A percentile compares a stretch with the other conserved stretches of the same genome.
Evolutionary conservation across 2,797 vertebrate species (phyloP).

Genomic region (Hydrophis major): DNA sequence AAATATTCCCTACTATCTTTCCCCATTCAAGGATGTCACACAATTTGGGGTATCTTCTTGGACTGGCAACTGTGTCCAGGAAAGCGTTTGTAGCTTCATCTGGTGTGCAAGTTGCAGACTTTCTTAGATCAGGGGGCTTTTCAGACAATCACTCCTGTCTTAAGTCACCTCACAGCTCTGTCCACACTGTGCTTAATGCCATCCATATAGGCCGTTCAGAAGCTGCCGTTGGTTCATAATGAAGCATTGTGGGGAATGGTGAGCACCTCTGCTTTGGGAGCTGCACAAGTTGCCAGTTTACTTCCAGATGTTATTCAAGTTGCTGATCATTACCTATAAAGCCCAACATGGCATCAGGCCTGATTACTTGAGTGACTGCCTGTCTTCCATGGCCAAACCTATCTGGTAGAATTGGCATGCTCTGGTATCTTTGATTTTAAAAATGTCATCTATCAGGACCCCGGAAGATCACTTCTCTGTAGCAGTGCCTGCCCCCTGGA

Average conservation of each 20-base stretch:
- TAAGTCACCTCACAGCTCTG: neutral
- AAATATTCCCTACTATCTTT: neutral
- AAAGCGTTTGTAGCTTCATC: neutral
- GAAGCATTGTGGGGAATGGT: neutral
- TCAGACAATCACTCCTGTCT: neutral
- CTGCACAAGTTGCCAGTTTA: neutral
- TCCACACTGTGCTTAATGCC: neutral
- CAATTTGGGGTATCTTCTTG: neutral
- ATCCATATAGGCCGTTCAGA: neutral
- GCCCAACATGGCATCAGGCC: neutral
- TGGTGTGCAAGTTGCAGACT: neutral
- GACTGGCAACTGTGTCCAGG: neutral
- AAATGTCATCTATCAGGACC: neutral
- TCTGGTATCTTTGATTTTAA: neutral
- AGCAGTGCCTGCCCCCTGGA: neutral
- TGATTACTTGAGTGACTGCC: neutral
- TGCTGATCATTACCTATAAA: neutral
- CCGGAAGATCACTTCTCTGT: neutral
- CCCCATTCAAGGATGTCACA: neutral
- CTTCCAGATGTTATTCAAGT: neutral
- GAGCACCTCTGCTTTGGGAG: neutral
- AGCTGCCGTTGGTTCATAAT: neutral
- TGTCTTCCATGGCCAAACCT: neutral
- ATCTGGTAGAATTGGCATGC: neutral
- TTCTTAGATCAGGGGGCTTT: neutral